A percentile compares a stretch with the other conserved stretches of the same genome.
These are phyloP conservation scores for Anarhynchus alexandrinus DNA, from an alignment of 2,113 vertebrate species.

Conservation along the genomic window DNA sequence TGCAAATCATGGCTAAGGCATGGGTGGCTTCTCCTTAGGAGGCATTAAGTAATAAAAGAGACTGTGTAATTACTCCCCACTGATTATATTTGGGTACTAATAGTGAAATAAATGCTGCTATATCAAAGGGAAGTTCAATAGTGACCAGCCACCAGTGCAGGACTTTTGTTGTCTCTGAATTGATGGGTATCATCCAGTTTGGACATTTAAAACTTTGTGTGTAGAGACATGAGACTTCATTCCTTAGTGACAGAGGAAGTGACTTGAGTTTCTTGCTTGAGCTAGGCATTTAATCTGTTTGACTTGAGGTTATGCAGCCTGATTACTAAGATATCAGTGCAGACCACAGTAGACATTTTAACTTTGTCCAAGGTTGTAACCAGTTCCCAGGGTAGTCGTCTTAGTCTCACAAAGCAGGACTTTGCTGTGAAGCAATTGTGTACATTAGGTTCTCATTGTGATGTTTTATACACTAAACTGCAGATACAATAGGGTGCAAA, in stretches of 20 bases:
- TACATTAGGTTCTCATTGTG: not conserved
- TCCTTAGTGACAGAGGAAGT: not conserved
- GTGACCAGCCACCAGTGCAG: not conserved
- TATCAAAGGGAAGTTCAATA: not conserved
- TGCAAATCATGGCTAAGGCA: not conserved
- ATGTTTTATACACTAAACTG: not conserved
- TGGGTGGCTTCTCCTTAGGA: not conserved
- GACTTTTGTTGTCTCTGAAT: not conserved
- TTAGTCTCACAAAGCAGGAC: not conserved
- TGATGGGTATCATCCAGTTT: not conserved
- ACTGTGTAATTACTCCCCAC: not conserved
- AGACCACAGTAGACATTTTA: not conserved
- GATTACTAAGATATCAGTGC: not conserved
- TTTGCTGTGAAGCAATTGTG: not conserved
- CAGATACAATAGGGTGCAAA: not conserved
- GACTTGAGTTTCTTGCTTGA: not conserved
- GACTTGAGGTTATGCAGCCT: not conserved
- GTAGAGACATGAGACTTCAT: not conserved
- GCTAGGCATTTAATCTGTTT: not conserved
- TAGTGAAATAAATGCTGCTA: not conserved
- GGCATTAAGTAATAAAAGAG: not conserved
- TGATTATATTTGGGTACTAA: not conserved
- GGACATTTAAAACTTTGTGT: not conserved
- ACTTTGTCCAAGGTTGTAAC: not conserved
- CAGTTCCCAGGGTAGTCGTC: not conserved